Base-by-base conservation (phyloP, 2,113 vertebrate genomes). In the Heterocephalus glaber region DNA sequence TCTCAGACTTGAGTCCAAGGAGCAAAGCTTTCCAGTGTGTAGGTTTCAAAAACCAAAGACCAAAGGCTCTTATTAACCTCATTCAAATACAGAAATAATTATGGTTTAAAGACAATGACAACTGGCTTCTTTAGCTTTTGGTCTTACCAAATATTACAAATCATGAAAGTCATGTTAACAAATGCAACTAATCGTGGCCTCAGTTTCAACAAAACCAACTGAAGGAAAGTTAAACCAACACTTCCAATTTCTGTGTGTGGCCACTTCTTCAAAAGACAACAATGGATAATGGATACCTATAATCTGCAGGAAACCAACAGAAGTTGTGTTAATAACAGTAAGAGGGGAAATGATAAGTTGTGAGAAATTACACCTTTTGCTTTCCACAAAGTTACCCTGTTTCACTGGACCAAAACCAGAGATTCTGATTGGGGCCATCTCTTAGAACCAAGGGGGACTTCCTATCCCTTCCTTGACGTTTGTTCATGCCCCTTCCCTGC, bases 1-100 rank as follows among this genome's bases (percentile, higher is more conserved):
- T 90, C 86, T 56, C 70, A 81, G 56, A 49, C 63, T 52, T 16
- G 38, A 63, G 52, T 83, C 35, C 61, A 72, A 90, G 70, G 28
- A 94, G 26, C 24, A 87, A 90, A 92, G 8, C 4, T 68, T 84
- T 49, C 38, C 4, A 24, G 35, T 77, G 58, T 79, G 92, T 90
- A 26, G 76, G 60, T 95, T 93, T 92, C 19, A 30, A 85, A 92
- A 90, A 60, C 86, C 30, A 44, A 94, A 90, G 54, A 83, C 33
- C 85, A 74, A 93, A 93, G 44, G 72, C 87, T 88, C 81, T 87
- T 63, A 54, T 11, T 77, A 89, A 65, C 90, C 60, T 54, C 83
- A 86, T 65, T 83, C 28, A 83, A 87, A 89, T 88, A 93, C 24
- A 63, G 82, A 88, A 86, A 79, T 60, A 77, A 83, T 70, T 52